Percentiles rank a stretch among this genome's conserved stretches.
Evolutionary conservation across 2,113 vertebrate genomes (phyloP).

Genomic region (Neolamprologus devosi): DNA sequence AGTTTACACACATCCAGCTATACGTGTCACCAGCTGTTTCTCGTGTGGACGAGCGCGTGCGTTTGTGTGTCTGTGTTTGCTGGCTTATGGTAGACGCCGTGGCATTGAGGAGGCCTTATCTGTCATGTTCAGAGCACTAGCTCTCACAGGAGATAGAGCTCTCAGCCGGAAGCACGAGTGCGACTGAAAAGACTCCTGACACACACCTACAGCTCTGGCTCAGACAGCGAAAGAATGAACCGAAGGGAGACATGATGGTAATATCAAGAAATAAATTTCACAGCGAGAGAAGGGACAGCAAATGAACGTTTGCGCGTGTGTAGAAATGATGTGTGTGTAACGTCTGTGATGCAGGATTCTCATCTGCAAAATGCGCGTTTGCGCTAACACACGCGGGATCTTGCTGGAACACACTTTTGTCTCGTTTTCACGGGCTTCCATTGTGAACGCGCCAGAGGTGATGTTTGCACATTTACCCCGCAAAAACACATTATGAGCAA

Average conservation of each 20-base stretch:
- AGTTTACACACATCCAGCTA: neutral
- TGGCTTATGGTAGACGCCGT: constrained; percentile 19
- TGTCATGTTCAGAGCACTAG: constrained; percentile 55
- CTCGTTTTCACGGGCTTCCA: neutral
- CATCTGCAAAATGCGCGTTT: neutral
- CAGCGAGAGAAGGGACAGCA: neutral
- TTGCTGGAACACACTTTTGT: neutral
- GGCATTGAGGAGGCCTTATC: constrained; percentile 59
- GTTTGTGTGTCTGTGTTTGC: neutral
- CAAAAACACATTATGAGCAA: neutral
- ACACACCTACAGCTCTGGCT: constrained; percentile 49
- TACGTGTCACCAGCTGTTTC: neutral
- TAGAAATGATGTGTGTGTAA: neutral
- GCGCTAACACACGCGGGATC: neutral
- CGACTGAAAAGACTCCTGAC: constrained; percentile 46
- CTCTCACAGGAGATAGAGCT: constrained; percentile 51
- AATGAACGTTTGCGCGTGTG: neutral
- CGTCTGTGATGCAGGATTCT: neutral
- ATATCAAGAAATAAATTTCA: constrained; percentile 29
- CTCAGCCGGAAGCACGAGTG: constrained; percentile 34
- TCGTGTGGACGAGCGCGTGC: neutral
- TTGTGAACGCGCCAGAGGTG: neutral
- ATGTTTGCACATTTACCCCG: neutral
- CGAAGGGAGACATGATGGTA: constrained; percentile 1
- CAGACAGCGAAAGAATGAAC: constrained; percentile 7